Evolutionary conservation across 2,888 invertebrate species (phyloP), one percentile per base, ranked within the genome.

Genomic region (Cheilosia vulpina): DNA sequence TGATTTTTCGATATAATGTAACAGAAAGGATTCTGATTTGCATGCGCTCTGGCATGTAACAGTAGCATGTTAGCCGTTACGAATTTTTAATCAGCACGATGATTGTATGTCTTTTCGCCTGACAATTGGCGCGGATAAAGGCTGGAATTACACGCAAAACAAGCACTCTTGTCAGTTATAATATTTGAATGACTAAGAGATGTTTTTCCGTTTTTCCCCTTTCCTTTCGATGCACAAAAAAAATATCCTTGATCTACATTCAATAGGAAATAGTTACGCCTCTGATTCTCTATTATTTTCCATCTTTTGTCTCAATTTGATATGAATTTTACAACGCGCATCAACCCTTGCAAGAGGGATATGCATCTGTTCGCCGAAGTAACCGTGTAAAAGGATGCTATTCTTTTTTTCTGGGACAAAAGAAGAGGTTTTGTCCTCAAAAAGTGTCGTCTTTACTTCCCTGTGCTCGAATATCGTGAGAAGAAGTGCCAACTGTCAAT

Each of bases 1-100:
- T 81, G 85, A 68, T 68, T 81, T 81, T 81, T 76, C 80, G 71
- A 85, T 76, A 34, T 3, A 57, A 24, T 19, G 53, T n/a, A 76
- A 66, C 38, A 68, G 17, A 45, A 69, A 58, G 57, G 57, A 68
- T 45, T 45, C 27, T 34, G 45, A 62, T 55, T 62, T 47, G 17
- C 4, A 52, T 72, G 62, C 34, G 31, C 31, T 31, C 31, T 31
- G 34, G 68, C 80, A 50, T 41, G 50, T 62, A 66, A 43, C 21
- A 69, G 34, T 19, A 21, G 50, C 38, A 57, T 11, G 55, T 34
- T 34, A 78, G 60, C 82, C 84, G 84, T 85, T 85, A 80, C 76
- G 76, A 80, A 85, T 80, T 71, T 78, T 78, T 27, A 83, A 83
- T 73, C 72, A 79, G 57, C 45, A 43, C 34, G 43, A 43, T 47